Base-by-base conservation (phyloP, 2,888 invertebrate species). In the Ormyrus rosae region DNA sequence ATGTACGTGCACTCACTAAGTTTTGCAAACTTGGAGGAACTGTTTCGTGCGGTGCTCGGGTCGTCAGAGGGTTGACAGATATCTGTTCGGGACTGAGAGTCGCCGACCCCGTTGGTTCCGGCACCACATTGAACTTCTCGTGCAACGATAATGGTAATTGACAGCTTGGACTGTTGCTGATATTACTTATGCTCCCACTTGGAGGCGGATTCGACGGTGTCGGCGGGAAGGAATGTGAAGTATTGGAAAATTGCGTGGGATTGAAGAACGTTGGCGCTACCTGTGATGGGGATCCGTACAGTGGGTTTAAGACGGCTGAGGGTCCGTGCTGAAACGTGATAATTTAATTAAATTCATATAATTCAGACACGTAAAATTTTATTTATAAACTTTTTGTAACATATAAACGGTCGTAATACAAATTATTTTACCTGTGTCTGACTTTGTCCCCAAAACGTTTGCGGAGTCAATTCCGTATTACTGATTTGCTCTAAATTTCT, bases 1-100 rank as follows among this genome's bases (percentile, higher is more conserved):
- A 63, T 45, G n/a, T 0, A 4, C 34, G 34, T 4, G 9, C 10
- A 70, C 75, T 75, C 10, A 90, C 90, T 84, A 89, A 87, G 81
- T 87, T 89, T 70, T 90, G 87, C 70, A 89, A 85, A 85, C 88
- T 90, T 4, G 85, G 86, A 53, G 90, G 89, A 13, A 89, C 84
- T 13, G 85, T 86, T 13, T 89, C 88, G n/a, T 83, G 72, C 0
- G 81, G 53, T 9, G 64, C 0, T 13, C 75, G 80, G 50, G 7
- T 80, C 6, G 72, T 84, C 68, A 73, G 9, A 55, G 81, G 86
- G 78, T 85, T 89, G 34, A 86, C 84, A 10, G 89, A 89, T 85
- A 87, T 88, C 80, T 90, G 90, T 11, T 86, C 86, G 0, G 90
- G 89, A 83, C 83, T 89, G 45, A 91, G 83, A 19, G 89, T 90